Percentiles rank a stretch among this genome's conserved stretches.
Evolutionary conservation across 2,797 vertebrate species (phyloP).

Genomic region (Salarias fasciatus): DNA sequence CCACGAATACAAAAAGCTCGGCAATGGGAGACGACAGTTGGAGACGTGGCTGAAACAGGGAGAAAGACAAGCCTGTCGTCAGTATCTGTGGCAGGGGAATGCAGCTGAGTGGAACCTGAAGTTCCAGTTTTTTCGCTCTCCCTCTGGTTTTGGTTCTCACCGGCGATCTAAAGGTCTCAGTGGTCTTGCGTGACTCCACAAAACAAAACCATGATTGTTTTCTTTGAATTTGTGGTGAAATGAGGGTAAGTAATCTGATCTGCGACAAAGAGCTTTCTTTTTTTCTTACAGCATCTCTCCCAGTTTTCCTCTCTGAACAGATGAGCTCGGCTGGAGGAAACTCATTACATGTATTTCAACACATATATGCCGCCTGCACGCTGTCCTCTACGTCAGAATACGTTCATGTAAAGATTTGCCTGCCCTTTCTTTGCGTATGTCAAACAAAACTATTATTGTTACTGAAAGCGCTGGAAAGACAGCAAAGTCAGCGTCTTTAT

Average conservation of each 20-base stretch:
- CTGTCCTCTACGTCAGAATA: conserved; percentile 21
- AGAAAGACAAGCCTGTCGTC: conserved; percentile 42
- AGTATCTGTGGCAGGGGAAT: conserved; percentile 59
- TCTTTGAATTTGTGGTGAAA: conserved; percentile 71
- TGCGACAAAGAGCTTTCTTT: conserved; percentile 54
- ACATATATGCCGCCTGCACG: conserved; percentile 26
- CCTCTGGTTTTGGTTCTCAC: conserved; percentile 79
- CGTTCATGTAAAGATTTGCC: background rate
- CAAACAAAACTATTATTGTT: background rate
- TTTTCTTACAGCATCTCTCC: conserved; percentile 47
- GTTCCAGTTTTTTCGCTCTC: conserved; percentile 74
- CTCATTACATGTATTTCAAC: conserved; percentile 1
- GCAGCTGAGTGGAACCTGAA: conserved; percentile 70
- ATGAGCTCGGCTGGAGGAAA: conserved; percentile 20
- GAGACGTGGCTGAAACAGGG: conserved; percentile 26
- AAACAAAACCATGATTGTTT: conserved; percentile 84
- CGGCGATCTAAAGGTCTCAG: conserved; percentile 57
- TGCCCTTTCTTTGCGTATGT: conserved; percentile 6
- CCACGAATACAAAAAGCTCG: conserved; percentile 4
- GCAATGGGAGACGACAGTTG: conserved; percentile 27
- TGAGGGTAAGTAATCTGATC: conserved; percentile 77
- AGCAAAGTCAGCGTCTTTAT: background rate
- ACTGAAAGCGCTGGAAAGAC: background rate
- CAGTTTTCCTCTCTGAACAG: conserved; percentile 31
- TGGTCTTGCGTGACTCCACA: conserved; percentile 71